Evolutionary conservation across 1,140 invertebrate species (phyloP).

Genomic region (Nephila pilipes): DNA sequence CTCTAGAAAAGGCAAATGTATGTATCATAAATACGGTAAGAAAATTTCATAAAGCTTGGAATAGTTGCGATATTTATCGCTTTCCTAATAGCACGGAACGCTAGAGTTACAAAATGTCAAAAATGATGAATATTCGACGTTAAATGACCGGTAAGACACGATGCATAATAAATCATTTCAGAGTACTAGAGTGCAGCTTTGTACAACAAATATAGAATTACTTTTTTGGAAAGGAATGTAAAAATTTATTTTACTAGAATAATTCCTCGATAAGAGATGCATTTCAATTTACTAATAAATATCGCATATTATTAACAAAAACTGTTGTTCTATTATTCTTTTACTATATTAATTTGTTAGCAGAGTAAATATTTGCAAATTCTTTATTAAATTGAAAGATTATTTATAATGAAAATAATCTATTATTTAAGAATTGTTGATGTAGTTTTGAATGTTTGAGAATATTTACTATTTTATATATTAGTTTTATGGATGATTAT

Average conservation of each 20-base stretch:
- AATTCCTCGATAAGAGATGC: not conserved
- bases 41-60: not conserved
- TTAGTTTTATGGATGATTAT: too few species aligned
- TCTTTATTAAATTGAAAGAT: too few species aligned
- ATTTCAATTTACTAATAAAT: not conserved
- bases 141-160: slow-evolving; percentile 34
- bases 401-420: too few species aligned
- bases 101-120: not conserved
- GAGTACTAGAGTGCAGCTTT: not conserved
- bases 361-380: too few species aligned
- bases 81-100: not conserved
- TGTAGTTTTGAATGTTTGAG: too few species aligned
- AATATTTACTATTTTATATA: too few species aligned
- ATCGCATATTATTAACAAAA: too few species aligned
- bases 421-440: too few species aligned
- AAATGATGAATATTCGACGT: slow-evolving; percentile 13
- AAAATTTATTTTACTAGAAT: slow-evolving; percentile 11
- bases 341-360: too few species aligned
- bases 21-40: not conserved
- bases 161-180: not conserved
- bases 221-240: not conserved
- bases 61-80: slow-evolving; percentile 21
- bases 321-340: too few species aligned
- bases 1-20: not conserved
- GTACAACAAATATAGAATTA: not conserved